Conservation (phyloP, 2,797 vertebrate genomes). For the Enteromius thamalakanensis region DNA sequence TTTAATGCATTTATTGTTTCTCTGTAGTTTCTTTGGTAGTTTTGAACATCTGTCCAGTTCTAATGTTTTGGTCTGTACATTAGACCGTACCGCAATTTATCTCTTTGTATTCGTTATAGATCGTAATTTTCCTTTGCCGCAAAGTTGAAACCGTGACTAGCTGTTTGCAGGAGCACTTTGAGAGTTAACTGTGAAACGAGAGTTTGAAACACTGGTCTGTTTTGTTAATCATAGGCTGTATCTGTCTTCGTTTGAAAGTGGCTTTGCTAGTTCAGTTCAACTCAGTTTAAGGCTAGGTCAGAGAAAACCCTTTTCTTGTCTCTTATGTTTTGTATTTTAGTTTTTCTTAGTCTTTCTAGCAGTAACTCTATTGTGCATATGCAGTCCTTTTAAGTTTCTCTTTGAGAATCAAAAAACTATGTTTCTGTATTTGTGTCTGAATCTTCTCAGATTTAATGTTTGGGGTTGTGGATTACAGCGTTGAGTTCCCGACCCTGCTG, state of each 20-base stretch:
- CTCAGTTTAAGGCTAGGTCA: not conserved
- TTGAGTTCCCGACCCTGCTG: conserved; percentile 19
- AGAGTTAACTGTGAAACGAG: not conserved
- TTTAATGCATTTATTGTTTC: too few species aligned
- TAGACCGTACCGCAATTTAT: not conserved
- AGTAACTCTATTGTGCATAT: not conserved
- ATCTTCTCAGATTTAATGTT: conserved; percentile 29
- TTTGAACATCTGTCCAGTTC: not conserved
- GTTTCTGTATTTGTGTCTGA: not conserved
- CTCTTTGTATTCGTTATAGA: not conserved
- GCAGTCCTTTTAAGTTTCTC: not conserved
- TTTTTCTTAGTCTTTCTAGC: not conserved
- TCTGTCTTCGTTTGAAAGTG: conserved; percentile 8
- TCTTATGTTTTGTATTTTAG: conserved; percentile 8
- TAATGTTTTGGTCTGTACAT: not conserved
- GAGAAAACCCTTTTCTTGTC: not conserved
- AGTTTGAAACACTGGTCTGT: conserved; percentile 1
- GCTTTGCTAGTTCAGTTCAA: conserved; percentile 8
- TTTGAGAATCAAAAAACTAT: not conserved
- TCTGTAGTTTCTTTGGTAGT: not conserved
- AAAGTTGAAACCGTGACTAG: not conserved
- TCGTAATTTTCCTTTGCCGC: not conserved
- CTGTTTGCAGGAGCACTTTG: not conserved
- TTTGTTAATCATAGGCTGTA: conserved; percentile 19
- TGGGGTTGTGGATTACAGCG: conserved; percentile 32